Evolutionary conservation across 2,888 invertebrate species (phyloP), one percentile per base, ranked within the genome.

Genomic region (Chalcis sispes): DNA sequence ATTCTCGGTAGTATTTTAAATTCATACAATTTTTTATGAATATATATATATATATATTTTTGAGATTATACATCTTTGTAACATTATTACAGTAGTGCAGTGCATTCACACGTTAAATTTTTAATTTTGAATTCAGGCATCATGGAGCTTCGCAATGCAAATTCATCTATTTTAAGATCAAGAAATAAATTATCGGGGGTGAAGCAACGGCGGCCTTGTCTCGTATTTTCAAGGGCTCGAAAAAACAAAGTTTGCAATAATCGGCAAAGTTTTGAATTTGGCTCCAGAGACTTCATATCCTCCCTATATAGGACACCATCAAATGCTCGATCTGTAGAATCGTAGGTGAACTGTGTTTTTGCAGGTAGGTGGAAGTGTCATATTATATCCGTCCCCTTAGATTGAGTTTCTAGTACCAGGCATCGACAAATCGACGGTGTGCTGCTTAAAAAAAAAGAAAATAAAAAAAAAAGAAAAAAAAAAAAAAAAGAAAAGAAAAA

Each of bases 361-460:
- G 72, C 77, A 76, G 77, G 80, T 79, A 81, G 80, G 82, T 82
- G 81, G 81, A 82, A 83, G 85, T 83, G 84, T 87, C 85, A 85
- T 84, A 84, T 85, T 85, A 84, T 85, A 88, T 88, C 88, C 88
- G 88, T 88, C 88, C 88, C 87, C 85, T 81, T 87, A 87, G 86
- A 86, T 86, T 84, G 84, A 84, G 83, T 85, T 85, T 83, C 79
- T 77, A 77, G 71, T 75, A 75, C 64, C 75, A 72, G 72, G 48
- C 76, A 78, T 74, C 66, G 76, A 32, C 79, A 77, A 81, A 78
- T 82, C 79, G 82, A 83, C 82, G 82, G 83, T 83, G 84, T 84
- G 83, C 85, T 83, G 81, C 82, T 84, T 83, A 27, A 83, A 56
- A 61, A 23, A n/a, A 54, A 46, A 18, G 25, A 58, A 27, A 65